These are phyloP conservation scores for Pelusios castaneus DNA, from an alignment of 2,113 vertebrate species.

Conservation along the genomic window DNA sequence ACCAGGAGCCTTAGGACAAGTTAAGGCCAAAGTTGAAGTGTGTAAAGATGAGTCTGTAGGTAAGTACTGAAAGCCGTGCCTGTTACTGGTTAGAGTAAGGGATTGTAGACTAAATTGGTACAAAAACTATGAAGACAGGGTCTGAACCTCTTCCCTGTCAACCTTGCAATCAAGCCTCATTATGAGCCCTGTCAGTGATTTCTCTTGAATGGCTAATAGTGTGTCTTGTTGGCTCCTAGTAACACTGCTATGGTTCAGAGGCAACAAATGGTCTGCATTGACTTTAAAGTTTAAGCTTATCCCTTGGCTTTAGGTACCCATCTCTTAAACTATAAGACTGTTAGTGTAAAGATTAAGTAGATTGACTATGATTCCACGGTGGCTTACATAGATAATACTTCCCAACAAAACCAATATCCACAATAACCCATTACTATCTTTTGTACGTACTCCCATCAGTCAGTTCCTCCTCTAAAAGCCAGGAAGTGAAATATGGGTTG, in stretches of 20 bases:
- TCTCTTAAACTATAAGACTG: neutral
- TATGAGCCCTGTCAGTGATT: neutral
- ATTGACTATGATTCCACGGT: neutral
- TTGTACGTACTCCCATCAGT: neutral
- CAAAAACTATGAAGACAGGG: neutral
- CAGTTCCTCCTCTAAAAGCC: neutral
- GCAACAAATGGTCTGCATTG: neutral
- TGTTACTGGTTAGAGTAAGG: neutral
- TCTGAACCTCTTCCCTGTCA: neutral
- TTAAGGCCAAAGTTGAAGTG: conserved; percentile 98
- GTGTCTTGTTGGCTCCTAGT: neutral
- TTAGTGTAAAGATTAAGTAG: neutral
- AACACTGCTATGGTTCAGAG: neutral
- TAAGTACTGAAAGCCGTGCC: conserved; percentile 71
- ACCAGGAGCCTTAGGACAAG: conserved; percentile 93
- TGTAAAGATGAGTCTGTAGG: conserved; percentile 99
- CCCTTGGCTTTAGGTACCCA: neutral
- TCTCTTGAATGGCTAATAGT: accelerated
- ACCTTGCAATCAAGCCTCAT: accelerated
- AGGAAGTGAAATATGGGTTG: neutral
- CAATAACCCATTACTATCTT: neutral
- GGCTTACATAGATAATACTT: neutral
- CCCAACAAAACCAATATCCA: neutral
- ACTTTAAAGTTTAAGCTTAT: neutral
- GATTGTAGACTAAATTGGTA: neutral